These are phyloP conservation scores for Poliocrania exsul DNA, from an alignment of 2,797 vertebrate genomes.

Conservation along the genomic window DNA sequence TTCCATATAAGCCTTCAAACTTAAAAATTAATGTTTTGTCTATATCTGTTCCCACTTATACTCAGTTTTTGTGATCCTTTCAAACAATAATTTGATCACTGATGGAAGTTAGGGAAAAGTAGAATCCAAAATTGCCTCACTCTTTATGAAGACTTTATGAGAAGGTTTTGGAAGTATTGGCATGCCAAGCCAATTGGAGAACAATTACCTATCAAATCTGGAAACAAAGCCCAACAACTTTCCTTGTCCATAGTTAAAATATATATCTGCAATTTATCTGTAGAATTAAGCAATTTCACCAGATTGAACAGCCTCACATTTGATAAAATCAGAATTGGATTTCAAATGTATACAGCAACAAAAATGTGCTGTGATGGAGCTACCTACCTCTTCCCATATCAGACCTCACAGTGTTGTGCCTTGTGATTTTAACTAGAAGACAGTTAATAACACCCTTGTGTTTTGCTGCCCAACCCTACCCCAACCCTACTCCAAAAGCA, in stretches of 20 bases:
- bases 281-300: neutral
- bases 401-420: neutral
- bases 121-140: neutral
- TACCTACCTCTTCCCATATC: neutral
- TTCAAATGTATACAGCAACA: neutral
- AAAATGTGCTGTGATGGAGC: neutral
- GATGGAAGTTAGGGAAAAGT: neutral
- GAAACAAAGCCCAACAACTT: neutral
- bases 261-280: neutral
- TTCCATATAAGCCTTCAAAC: neutral
- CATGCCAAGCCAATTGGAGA: neutral
- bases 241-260: neutral
- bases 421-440: neutral
- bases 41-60: neutral
- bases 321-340: neutral
- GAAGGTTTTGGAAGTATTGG: neutral
- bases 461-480: neutral
- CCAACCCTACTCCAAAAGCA: neutral
- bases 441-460: neutral
- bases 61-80: neutral
- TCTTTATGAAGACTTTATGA: neutral
- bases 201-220: neutral
- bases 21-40: neutral
- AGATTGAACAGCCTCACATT: neutral
- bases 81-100: neutral